These are phyloP conservation scores for Canis aureus DNA, from an alignment of 2,113 vertebrate genomes.

Conservation along the genomic window DNA sequence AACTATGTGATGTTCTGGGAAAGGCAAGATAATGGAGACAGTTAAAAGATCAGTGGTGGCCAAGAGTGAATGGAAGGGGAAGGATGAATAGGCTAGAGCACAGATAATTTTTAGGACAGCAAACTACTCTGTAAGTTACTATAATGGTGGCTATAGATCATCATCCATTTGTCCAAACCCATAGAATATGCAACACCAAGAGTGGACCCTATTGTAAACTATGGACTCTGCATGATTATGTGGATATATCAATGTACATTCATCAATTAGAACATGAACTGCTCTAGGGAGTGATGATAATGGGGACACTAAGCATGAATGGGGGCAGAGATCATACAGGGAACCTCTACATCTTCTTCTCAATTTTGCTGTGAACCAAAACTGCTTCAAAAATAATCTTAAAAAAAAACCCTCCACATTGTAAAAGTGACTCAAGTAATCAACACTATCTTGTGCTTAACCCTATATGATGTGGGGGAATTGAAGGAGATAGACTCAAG, in stretches of 20 bases:
- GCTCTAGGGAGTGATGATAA: neutral
- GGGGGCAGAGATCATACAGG: neutral
- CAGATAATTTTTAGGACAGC: too few species aligned
- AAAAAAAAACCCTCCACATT: neutral
- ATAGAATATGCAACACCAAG: neutral
- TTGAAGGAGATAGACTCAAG: neutral
- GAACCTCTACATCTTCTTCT: neutral
- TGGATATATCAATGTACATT: neutral
- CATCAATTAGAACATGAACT: neutral
- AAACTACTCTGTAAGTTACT: neutral
- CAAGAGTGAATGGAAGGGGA: neutral
- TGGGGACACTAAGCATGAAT: neutral
- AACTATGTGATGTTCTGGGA: too few species aligned
- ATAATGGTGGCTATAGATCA: too few species aligned
- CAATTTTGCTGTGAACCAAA: neutral
- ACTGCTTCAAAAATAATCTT: neutral
- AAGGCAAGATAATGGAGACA: neutral
- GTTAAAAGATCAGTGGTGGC: neutral
- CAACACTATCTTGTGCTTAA: neutral
- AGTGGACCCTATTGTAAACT: neutral
- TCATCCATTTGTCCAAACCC: neutral
- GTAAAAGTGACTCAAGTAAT: neutral
- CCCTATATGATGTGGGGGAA: neutral
- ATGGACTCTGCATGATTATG: neutral
- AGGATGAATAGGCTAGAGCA: neutral